These are phyloP conservation scores for Mobula birostris DNA, from an alignment of 2,113 vertebrate species.

Conservation along the genomic window DNA sequence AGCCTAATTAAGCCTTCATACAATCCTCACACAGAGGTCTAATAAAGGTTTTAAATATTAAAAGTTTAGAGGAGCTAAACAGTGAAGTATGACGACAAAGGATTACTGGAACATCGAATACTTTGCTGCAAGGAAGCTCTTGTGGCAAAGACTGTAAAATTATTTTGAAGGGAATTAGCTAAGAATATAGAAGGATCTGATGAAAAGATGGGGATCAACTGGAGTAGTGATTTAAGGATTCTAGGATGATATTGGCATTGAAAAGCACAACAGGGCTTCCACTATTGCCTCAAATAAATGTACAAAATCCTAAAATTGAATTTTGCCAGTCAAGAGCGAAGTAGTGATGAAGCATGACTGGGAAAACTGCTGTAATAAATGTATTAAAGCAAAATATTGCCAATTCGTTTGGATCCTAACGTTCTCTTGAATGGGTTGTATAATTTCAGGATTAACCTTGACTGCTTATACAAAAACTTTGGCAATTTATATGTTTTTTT, in stretches of 20 bases:
- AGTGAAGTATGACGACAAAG: too few relatives aligned
- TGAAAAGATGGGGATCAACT: not conserved
- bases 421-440: not conserved
- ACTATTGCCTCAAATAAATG: not conserved
- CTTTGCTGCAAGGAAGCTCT: not conserved
- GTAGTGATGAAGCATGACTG: not conserved
- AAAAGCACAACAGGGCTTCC: not conserved
- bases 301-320: not conserved
- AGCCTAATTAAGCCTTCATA: not conserved
- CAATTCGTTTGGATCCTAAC: not conserved
- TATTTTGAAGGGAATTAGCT: not conserved
- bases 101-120: not conserved
- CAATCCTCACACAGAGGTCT: not conserved
- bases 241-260: not conserved
- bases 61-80: not conserved
- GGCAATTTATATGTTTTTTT: too few relatives aligned
- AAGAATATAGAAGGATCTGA: not conserved
- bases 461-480: not conserved
- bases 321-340: not conserved
- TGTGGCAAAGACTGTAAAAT: not conserved
- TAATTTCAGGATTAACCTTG: not conserved
- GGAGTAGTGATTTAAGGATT: not conserved
- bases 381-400: too few relatives aligned
- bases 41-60: not conserved
- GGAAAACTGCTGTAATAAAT: too few relatives aligned